phyloP scores from a whole-genome alignment of 2,888 invertebrate genomes.

The Exephanes ischioxanthus region DNA sequence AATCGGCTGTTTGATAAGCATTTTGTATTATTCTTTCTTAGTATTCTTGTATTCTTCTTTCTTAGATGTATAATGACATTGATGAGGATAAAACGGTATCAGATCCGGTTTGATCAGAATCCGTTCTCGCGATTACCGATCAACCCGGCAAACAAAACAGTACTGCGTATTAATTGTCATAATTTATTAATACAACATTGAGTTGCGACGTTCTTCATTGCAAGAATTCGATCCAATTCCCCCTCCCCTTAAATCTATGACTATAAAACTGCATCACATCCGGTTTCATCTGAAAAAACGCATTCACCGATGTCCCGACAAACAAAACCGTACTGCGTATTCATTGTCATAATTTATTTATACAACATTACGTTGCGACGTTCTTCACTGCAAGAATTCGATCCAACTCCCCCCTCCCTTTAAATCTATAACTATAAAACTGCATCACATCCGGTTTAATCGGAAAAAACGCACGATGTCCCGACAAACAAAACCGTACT shows the following conservation, averaged over 20 bases:
- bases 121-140: background rate
- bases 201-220: background rate
- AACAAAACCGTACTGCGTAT: conserved; percentile 35
- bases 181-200: conserved; percentile 30
- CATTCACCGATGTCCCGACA: background rate
- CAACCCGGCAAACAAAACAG: conserved; percentile 9
- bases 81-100: background rate
- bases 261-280: background rate
- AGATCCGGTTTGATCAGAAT: too few relatives aligned
- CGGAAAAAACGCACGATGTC: background rate
- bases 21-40: too few relatives aligned
- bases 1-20: too few relatives aligned
- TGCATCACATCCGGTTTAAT: background rate
- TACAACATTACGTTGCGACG: conserved; percentile 2
- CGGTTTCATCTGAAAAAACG: background rate
- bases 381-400: conserved; percentile 5
- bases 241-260: conserved; percentile 32
- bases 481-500: conserved; percentile 25
- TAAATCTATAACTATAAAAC: background rate
- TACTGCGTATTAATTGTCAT: background rate
- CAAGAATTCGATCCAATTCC: background rate
- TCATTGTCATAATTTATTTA: conserved; percentile 61
- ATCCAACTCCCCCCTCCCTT: conserved; percentile 41
- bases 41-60: too few relatives aligned
- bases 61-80: background rate